Percentiles rank a stretch among this genome's conserved stretches.
Conservation (phyloP, 1,140 invertebrate genomes). For the Philotrypesis tridentata region DNA sequence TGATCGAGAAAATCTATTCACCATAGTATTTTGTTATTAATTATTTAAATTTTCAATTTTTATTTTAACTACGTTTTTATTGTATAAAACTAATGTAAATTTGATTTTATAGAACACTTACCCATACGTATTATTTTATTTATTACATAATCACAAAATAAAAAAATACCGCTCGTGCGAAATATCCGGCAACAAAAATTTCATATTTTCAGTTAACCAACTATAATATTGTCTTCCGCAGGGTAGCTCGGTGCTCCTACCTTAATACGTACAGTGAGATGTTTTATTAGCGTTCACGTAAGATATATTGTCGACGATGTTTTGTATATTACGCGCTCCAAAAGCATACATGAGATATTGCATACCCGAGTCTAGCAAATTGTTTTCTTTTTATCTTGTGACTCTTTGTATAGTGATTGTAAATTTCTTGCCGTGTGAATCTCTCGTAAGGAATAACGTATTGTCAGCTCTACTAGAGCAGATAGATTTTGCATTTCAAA, state of each 20-base stretch:
- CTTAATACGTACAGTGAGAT: constrained; percentile 24
- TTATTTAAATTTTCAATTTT: not conserved
- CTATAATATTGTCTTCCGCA: constrained; percentile 42
- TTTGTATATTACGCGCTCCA: constrained; percentile 24
- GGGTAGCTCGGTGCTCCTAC: constrained; percentile 13
- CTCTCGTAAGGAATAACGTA: constrained; percentile 33
- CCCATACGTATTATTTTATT: not conserved
- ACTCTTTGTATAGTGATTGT: constrained; percentile 26
- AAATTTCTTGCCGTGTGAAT: constrained; percentile 45
- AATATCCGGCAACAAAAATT: not conserved
- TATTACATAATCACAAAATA: not conserved
- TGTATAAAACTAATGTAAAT: not conserved
- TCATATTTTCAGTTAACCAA: constrained; percentile 24
- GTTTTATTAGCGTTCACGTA: constrained; percentile 24
- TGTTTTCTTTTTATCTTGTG: not conserved
- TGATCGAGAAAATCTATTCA: not conserved
- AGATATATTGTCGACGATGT: not conserved
- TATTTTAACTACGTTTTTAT: constrained; percentile 3
- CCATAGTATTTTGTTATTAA: not conserved
- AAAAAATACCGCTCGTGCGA: not conserved
- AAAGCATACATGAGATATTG: constrained; percentile 15
- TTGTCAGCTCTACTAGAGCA: not conserved
- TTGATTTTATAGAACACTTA: not conserved
- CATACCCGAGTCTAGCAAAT: not conserved
- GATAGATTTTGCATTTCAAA: constrained; percentile 19